These are phyloP conservation scores for Tetragonula clypearis DNA, from an alignment of 1,140 invertebrate species.

Conservation along the genomic window DNA sequence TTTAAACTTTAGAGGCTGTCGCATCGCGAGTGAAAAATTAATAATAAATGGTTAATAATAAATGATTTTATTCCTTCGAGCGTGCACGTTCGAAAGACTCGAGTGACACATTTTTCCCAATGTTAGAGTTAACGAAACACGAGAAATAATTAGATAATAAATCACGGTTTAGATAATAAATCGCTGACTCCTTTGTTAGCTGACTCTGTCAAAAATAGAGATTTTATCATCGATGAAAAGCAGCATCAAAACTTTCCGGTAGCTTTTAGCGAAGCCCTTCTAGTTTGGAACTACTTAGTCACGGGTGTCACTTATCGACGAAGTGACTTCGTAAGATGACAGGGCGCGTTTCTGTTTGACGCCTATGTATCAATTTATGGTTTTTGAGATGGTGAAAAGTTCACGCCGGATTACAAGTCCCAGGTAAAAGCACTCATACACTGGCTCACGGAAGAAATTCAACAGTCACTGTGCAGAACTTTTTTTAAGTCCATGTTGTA, in stretches of 20 bases:
- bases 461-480: neutral
- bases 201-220: neutral
- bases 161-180: no score
- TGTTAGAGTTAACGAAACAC: neutral
- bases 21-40: neutral
- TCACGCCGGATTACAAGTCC: neutral
- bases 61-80: neutral
- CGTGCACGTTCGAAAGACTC: neutral
- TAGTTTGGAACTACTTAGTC: slow-evolving; percentile 50
- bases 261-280: slow-evolving; percentile 31
- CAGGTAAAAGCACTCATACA: neutral
- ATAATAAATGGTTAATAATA: neutral
- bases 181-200: neutral
- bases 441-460: neutral
- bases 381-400: slow-evolving; percentile 15
- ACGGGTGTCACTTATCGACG: slow-evolving; percentile 50
- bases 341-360: slow-evolving; percentile 13
- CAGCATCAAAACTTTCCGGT: slow-evolving; percentile 29
- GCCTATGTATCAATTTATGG: slow-evolving; percentile 48
- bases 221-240: slow-evolving; percentile 14
- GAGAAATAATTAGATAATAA: neutral
- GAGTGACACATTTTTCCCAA: neutral
- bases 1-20: neutral
- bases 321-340: slow-evolving; percentile 42
- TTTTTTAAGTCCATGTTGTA: neutral